Evolutionary conservation across 2,113 vertebrate genomes (phyloP).

Genomic region (Eubucco bourcierii): DNA sequence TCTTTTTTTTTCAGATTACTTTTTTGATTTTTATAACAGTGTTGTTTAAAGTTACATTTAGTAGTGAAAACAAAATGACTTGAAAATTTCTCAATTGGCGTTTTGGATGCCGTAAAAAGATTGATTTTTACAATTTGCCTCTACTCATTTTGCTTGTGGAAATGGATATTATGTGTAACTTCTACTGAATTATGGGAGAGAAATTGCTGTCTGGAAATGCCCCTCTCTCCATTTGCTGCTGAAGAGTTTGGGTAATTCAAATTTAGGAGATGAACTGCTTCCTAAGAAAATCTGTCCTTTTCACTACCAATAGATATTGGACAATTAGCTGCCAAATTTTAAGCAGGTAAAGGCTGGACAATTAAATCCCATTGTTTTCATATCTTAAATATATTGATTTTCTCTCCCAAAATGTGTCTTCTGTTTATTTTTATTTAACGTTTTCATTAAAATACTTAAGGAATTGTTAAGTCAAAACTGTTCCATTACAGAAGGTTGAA

Average conservation of each 20-base stretch:
- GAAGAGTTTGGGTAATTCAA: background rate
- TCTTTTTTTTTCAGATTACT: background rate
- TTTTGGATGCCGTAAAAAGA: background rate
- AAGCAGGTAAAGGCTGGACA: background rate
- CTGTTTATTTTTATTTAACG: background rate
- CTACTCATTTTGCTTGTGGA: background rate
- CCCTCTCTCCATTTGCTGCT: background rate
- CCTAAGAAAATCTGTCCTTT: background rate
- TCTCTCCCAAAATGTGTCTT: background rate
- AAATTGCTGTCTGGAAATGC: background rate
- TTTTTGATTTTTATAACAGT: rapidly evolving
- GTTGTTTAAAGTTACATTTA: background rate
- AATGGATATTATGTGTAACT: background rate
- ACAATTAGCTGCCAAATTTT: background rate
- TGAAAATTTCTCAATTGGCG: background rate
- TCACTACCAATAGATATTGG: background rate
- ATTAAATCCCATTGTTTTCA: background rate
- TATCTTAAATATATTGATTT: background rate
- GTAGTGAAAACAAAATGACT: background rate
- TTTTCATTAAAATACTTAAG: background rate
- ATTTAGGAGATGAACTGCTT: background rate
- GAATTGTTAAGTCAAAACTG: background rate
- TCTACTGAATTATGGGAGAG: background rate
- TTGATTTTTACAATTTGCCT: background rate
- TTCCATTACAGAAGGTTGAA: background rate